Evolutionary conservation across 1,140 invertebrate species (phyloP), one percentile per base, ranked within the genome.

Genomic region (Panagrolaimus sp.): DNA sequence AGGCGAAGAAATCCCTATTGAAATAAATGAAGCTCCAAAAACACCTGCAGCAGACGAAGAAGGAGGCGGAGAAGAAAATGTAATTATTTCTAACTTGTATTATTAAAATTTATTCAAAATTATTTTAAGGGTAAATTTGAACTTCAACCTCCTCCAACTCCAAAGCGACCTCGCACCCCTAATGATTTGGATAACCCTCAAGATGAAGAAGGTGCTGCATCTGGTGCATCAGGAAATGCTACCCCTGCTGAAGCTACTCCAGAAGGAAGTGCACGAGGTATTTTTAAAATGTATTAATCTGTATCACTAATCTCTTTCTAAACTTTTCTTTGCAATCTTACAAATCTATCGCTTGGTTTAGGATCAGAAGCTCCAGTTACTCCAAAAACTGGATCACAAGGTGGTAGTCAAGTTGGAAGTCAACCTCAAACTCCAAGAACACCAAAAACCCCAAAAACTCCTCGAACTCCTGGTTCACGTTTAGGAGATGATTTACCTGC

Each of bases 81-180:
- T 53, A 67, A 14, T 47, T 11, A 31, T 62, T 25, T 25, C n/a
- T 23, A 25, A 43, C 25, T 11, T 14, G 1, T 45, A 27, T 25
- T 16, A n/a, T 43, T 43, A 8, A 38, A 38, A 38, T n/a, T n/a
- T n/a, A n/a, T n/a, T n/a, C 31, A 38, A 38, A 38, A 38, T 38
- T 38, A 38, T 20, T 64, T 47, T 20, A 20, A 43, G 63, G 63
- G 42, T 23, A 64, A 64, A 13, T 81, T 81, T 57, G 71, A 78
- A 44, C 74, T 83, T 44, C 75, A 75, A 63, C 73, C 71, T 44
- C 74, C 74, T n/a, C 80, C 79, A 67, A 67, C 75, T 57, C 77
- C 79, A 5, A 83, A 80, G 63, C 67, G 79, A 25, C 78, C 81
- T 11, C 70, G 79, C 23, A 81, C 79, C 43, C 81, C 79, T 20